Conservation (phyloP, 2,113 vertebrate genomes). For the Notothenia rossii region DNA sequence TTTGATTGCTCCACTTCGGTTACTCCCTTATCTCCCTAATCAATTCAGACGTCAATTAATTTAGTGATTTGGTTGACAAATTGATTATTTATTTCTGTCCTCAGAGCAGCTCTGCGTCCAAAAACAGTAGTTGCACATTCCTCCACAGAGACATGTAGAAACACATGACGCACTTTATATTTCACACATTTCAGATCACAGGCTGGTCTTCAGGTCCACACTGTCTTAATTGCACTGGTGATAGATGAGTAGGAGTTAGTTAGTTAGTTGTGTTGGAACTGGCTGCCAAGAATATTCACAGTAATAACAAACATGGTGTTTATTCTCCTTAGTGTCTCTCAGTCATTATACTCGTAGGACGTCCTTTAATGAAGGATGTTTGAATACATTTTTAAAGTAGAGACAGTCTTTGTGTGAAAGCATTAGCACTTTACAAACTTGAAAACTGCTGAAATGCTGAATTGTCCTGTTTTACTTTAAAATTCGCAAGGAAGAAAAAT, state of each 20-base stretch:
- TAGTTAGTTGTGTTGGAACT: conserved; percentile 14
- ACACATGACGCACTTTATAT: conserved; percentile 54
- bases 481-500: conserved; percentile 1
- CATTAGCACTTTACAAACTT: conserved; percentile 68
- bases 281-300: conserved; percentile 16
- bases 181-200: conserved; percentile 11
- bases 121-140: background rate
- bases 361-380: background rate
- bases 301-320: conserved; percentile 4
- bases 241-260: background rate
- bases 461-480: conserved; percentile 30
- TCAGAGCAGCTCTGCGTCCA: conserved; percentile 8
- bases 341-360: background rate
- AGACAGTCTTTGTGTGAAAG: conserved; percentile 16
- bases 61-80: too few relatives aligned
- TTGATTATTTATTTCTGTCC: background rate
- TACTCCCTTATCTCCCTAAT: too few relatives aligned
- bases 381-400: background rate
- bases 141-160: background rate
- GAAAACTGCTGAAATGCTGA: conserved; percentile 34
- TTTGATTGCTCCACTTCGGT: too few relatives aligned
- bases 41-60: too few relatives aligned
- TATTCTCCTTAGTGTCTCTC: conserved; percentile 1
- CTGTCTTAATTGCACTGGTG: conserved; percentile 34
- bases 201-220: conserved; percentile 34